Evolutionary conservation across 2,113 vertebrate genomes (phyloP), one percentile per base, ranked within the genome.

Genomic region (Onychostoma macrolepis): DNA sequence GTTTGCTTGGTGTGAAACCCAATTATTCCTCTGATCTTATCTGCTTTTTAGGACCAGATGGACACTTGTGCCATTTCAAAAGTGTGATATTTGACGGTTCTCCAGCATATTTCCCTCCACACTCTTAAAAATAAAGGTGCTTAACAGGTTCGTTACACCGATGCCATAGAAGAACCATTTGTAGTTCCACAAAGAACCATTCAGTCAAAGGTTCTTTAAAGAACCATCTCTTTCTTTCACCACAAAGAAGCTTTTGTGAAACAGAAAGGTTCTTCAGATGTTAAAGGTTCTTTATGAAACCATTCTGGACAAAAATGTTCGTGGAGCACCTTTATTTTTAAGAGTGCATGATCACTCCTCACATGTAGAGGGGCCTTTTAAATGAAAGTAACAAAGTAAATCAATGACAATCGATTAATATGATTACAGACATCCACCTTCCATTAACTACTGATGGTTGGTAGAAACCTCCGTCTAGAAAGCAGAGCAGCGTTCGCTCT

Each of bases 401-500:
- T 50, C 21, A 69, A 45, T 53, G 15, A 76, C 36, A 26, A 10
- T 26, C n/a, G 26, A 82, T 58, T 41, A 76, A 53, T 26, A 43
- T 17, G 10, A 85, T 85, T 75, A 85, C 19, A 74, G 71, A 41
- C 71, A 41, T 41, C 15, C 4, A 41, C 17, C 38, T 30, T 81
- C 58, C 56, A 79, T 61, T 79, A 76, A 76, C 89, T 87, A 86
- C 80, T 43, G 33, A 41, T 72, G 13, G 76, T 82, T 88, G 74
- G 43, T 45, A 61, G 45, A 80, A 63, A 79, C 79, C 56, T 56
- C 30, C 15, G 85, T 45, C 88, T 94, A 95, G 89, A 93, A 95
- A 85, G 95, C 93, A 36, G 94, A 95, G 85, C 95, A 96, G 79
- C 92, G 92, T 48, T 95, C 94, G 2, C 45, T 86, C 81, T 89